A percentile compares a stretch with the other conserved stretches of the same genome.
These are phyloP conservation scores for Diprion similis DNA, from an alignment of 1,140 invertebrate species.

Conservation along the genomic window DNA sequence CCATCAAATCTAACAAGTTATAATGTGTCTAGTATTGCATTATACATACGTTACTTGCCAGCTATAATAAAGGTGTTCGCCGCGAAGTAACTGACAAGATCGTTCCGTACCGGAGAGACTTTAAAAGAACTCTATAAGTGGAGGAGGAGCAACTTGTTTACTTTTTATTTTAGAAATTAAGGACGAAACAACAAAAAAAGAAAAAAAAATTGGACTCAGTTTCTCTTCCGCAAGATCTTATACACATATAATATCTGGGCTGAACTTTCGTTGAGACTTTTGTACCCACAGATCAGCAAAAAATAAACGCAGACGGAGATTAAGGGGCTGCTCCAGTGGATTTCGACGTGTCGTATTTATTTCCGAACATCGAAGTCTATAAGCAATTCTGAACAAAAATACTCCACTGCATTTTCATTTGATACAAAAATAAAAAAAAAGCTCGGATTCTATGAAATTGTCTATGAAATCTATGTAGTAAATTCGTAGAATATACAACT, in stretches of 20 bases:
- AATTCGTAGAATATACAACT: too few species aligned
- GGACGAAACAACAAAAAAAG: background rate
- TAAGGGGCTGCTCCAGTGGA: too few species aligned
- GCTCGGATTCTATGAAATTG: too few species aligned
- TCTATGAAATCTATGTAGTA: too few species aligned
- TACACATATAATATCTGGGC: background rate
- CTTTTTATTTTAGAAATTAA: conserved; percentile 4
- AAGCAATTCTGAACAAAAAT: too few species aligned
- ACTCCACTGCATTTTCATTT: too few species aligned
- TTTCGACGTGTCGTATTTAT: too few species aligned
- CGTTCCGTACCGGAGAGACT: background rate
- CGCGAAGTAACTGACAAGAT: background rate
- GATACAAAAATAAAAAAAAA: too few species aligned
- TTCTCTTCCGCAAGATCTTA: background rate
- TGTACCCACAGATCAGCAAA: background rate
- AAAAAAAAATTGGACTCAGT: background rate
- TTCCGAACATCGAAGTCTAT: too few species aligned
- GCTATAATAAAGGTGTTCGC: background rate
- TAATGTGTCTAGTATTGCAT: background rate
- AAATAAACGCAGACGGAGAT: too few species aligned
- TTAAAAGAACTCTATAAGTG: background rate
- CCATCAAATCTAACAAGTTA: too few species aligned
- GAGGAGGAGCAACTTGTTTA: background rate
- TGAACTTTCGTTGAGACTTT: background rate
- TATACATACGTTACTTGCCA: background rate